Percentiles rank a stretch among this genome's conserved stretches.
Evolutionary conservation across 2,113 vertebrate species (phyloP).

Genomic region (Aptenodytes patagonicus): DNA sequence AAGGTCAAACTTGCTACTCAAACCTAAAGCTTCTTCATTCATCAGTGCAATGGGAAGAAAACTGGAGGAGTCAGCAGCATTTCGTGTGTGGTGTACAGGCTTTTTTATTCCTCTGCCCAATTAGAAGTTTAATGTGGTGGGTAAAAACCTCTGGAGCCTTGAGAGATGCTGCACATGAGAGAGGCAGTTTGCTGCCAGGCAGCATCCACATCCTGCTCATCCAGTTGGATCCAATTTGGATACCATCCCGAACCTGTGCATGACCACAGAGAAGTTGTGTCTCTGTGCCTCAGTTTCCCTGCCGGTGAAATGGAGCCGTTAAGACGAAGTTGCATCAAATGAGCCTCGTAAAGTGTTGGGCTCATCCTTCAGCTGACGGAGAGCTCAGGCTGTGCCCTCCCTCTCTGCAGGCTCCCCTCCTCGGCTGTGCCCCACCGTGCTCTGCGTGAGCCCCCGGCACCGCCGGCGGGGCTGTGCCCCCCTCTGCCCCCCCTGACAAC

Average conservation of each 20-base stretch:
- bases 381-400: neutral
- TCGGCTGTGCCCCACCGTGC: neutral
- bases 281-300: neutral
- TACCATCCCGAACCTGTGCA: neutral
- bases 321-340: neutral
- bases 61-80: neutral
- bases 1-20: neutral
- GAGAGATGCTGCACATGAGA: neutral
- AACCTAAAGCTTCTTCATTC: neutral
- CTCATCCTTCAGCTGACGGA: neutral
- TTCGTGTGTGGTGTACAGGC: fast-evolving
- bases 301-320: neutral
- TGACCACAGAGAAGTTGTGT: neutral
- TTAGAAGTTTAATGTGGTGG: neutral
- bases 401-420: neutral
- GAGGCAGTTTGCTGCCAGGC: neutral
- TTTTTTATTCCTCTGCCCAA: neutral
- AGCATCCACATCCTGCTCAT: neutral
- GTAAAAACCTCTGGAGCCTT: neutral
- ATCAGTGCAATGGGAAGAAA: neutral
- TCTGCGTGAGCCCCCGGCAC: neutral
- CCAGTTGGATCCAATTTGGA: neutral
- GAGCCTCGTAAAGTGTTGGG: neutral
- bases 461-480: fast-evolving
- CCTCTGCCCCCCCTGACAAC: neutral